Evolutionary conservation across 2,888 invertebrate genomes (phyloP), one percentile per base, ranked within the genome.

Genomic region (Octonoba sinensis): DNA sequence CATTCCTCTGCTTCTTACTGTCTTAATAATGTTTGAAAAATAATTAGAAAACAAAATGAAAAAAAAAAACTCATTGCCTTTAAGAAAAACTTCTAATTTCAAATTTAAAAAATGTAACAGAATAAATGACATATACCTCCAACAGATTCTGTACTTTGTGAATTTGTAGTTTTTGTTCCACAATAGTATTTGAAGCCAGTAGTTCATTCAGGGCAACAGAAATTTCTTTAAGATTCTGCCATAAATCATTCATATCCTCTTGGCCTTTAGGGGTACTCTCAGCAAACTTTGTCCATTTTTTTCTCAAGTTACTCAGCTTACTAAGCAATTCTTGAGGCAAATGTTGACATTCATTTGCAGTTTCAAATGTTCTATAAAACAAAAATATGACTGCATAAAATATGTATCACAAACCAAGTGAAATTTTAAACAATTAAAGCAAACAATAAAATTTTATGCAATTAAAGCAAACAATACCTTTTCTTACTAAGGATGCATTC

Each of bases 241-340:
- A 81, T 20, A 81, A 22, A 1, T 57, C 44, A 24, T 73, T 73
- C 4, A 64, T 57, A 12, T 60, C 44, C 16, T 73, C 54, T 4
- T 66, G 20, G 51, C 18, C n/a, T 22, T 73, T 81, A 18, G 79
- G 79, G 4, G 56, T 81, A 56, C 73, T 59, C 24, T 81, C 62
- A 15, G 67, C 56, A 81, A 73, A 73, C 18, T 81, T 81, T 3
- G 56, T 49, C 67, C 67, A 73, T 47, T 81, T 81, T 16, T n/a
- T 36, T 20, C 44, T 15, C 46, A 54, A 73, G 1, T 18, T n/a
- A 73, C 36, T 47, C 13, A 81, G 62, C 15, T 47, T 44, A 22
- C 16, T 8, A 46, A 73, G 27, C 56, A 81, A 62, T 8, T 69
- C 47, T 1, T 27, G 24, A 8, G 69, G n/a, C 24, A 24, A 16